Conservation (phyloP, 1,140 invertebrate genomes). For the Bombus waltoni region DNA sequence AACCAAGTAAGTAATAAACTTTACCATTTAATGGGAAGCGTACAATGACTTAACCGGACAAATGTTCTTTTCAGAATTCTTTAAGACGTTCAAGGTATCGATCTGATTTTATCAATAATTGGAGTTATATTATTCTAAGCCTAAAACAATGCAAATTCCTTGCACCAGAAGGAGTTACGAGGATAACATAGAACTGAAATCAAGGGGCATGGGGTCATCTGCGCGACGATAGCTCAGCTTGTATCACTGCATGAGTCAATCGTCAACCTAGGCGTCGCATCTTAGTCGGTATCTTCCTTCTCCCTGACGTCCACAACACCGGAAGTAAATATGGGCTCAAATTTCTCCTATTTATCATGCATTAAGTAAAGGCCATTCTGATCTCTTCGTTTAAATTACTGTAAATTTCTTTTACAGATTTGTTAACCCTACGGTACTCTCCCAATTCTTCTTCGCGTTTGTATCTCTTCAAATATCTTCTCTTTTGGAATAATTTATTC, state of each 20-base stretch:
- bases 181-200: conserved; percentile 35
- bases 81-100: background rate
- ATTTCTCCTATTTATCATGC: background rate
- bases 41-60: background rate
- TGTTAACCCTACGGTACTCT: no score
- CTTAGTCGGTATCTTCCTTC: background rate
- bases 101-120: background rate
- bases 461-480: background rate
- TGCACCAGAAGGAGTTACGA: background rate
- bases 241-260: conserved; percentile 67
- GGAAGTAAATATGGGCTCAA: background rate
- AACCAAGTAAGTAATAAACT: background rate
- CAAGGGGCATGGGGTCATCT: conserved; percentile 64
- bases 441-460: background rate
- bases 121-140: background rate
- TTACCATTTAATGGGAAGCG: background rate
- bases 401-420: background rate
- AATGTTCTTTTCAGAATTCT: background rate
- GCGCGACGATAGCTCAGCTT: conserved; percentile 60
- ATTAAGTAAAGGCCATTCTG: background rate
- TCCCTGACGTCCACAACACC: background rate
- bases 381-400: background rate
- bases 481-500: background rate
- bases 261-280: conserved; percentile 35
- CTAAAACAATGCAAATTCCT: background rate